Evolutionary conservation across 2,888 invertebrate genomes (phyloP), one percentile per base, ranked within the genome.

Genomic region (Aplocera efformata): DNA sequence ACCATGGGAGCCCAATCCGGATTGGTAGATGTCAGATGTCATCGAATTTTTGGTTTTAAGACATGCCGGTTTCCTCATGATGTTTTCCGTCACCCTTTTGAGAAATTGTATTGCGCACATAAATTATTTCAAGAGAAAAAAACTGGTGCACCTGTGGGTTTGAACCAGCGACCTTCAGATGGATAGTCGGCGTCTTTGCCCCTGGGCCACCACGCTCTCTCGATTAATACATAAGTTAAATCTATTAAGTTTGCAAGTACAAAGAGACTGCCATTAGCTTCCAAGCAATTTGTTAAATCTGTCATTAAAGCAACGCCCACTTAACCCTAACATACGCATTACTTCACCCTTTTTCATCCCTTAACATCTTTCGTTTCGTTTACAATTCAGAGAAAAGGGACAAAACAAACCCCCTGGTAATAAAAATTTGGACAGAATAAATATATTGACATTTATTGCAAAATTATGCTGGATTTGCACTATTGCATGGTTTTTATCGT

Each of bases 271-370:
- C 48, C 62, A 59, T 71, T 74, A 72, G 67, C 72, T 83, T 81
- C 71, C 73, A 56, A 59, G 56, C 73, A 72, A 86, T 86, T 82
- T 81, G 75, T 83, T 84, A 79, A 71, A 77, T 73, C 62, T 76
- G 82, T 78, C 84, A 72, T 71, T 43, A 47, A 10, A 64, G 69
- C 60, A 59, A 73, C 85, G 84, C 85, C 84, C 68, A 74, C 79
- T 79, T 79, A 72, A 70, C 74, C 81, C 75, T 76, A 68, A 66
- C 57, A 55, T 61, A 57, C 52, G 67, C 67, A 76, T 72, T 71
- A 62, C 56, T 48, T 35, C 53, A 56, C 56, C 56, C 43, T 48
- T 50, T 45, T 30, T 36, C 41, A 61, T 13, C 38, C 23, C 43
- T 27, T 13, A 52, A 51, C 47, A 45, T 65, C 48, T 64, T 58